These are phyloP conservation scores for Drosophila percnosoma DNA, from an alignment of 2,888 invertebrate species.

Conservation along the genomic window DNA sequence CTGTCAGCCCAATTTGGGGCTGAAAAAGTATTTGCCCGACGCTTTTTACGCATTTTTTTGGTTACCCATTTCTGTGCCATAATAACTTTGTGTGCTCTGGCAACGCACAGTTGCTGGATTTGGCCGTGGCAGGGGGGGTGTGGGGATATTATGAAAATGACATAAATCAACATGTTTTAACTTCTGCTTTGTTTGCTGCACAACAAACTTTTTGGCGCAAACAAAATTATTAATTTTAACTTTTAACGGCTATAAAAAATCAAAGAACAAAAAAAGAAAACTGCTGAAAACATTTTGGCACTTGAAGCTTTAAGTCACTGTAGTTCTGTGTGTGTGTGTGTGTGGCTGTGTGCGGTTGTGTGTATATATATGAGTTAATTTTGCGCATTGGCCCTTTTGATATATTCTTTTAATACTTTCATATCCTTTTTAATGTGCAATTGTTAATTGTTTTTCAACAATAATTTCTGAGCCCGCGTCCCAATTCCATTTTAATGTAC, in stretches of 20 bases:
- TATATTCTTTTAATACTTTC: slow-evolving; percentile 4
- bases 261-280: slow-evolving; percentile 17
- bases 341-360: neutral
- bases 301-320: slow-evolving; percentile 30
- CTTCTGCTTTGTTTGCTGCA: slow-evolving; percentile 5
- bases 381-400: slow-evolving; percentile 36
- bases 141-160: slow-evolving; percentile 27
- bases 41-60: slow-evolving; percentile 46
- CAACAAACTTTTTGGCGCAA: slow-evolving; percentile 68
- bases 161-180: slow-evolving; percentile 73
- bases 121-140: neutral
- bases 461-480: slow-evolving; percentile 43
- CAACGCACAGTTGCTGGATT: slow-evolving; percentile 13
- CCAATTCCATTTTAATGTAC: slow-evolving; percentile 55
- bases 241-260: slow-evolving; percentile 56
- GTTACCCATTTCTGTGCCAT: slow-evolving; percentile 40
- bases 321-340: neutral
- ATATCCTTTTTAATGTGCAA: slow-evolving; percentile 60
- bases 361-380: slow-evolving; percentile 29
- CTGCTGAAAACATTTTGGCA: slow-evolving; percentile 7
- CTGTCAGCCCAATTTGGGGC: neutral
- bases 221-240: slow-evolving; percentile 79
- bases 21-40: slow-evolving; percentile 18
- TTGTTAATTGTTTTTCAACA: slow-evolving; percentile 75
- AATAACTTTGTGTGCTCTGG: slow-evolving; percentile 48